These are phyloP conservation scores for Deilephila porcellus DNA, from an alignment of 2,888 invertebrate species.

Conservation along the genomic window DNA sequence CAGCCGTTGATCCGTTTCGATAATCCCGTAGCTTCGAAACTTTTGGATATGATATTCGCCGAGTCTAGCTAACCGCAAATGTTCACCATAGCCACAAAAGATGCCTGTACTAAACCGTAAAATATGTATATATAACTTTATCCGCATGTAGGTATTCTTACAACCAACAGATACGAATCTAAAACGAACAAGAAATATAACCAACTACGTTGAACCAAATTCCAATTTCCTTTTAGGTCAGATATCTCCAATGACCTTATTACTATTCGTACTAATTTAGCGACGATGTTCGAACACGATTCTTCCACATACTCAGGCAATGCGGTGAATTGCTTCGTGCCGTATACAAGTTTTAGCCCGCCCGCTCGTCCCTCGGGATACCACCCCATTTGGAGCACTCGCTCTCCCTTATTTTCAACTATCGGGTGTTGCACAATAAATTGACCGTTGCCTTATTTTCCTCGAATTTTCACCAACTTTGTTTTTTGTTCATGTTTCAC, in stretches of 20 bases:
- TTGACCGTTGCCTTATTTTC: slow-evolving; percentile 50
- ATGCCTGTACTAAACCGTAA: too few species aligned
- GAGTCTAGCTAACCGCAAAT: too few species aligned
- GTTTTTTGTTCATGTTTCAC: slow-evolving; percentile 1
- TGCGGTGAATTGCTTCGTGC: slow-evolving; percentile 57
- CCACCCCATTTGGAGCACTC: slow-evolving; percentile 41
- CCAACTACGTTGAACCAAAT: background rate
- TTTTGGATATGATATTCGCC: too few species aligned
- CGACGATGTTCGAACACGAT: slow-evolving; percentile 34
- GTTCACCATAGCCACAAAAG: too few species aligned
- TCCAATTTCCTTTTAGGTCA: background rate
- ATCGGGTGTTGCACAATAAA: slow-evolving; percentile 54
- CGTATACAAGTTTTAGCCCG: slow-evolving; percentile 63
- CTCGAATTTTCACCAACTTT: slow-evolving; percentile 36
- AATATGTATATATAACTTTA: too few species aligned
- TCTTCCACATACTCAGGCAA: slow-evolving; percentile 51
- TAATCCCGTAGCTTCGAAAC: too few species aligned
- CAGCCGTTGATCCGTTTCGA: too few species aligned
- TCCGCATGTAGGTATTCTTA: too few species aligned
- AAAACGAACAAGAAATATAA: background rate
- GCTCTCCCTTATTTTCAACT: slow-evolving; percentile 48
- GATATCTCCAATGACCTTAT: slow-evolving; percentile 18
- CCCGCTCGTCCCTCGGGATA: slow-evolving; percentile 48
- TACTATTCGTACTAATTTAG: slow-evolving; percentile 29
- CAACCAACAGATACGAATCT: background rate